Percentiles rank a stretch among this genome's conserved stretches.
phyloP scores from a whole-genome alignment of 1,140 invertebrate genomes.

The Drosophila takahashii region DNA sequence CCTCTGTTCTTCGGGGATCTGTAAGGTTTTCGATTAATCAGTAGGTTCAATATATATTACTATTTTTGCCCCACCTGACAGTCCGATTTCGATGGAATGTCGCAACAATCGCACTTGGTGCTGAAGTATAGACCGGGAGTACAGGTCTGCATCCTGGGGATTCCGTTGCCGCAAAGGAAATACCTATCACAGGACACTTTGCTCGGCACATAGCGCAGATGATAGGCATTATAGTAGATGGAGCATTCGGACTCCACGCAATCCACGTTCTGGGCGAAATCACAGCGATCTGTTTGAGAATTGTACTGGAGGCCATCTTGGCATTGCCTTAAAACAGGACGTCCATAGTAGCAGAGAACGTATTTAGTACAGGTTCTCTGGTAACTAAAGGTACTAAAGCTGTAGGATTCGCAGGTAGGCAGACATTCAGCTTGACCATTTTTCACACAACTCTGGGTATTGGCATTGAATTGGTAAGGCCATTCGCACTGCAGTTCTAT shows the following conservation, averaged over 20 bases:
- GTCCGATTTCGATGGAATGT: constrained; percentile 50
- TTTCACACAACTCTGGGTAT: constrained; percentile 52
- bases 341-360: constrained; percentile 68
- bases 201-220: constrained; percentile 64
- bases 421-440: constrained; percentile 17
- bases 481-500: constrained; percentile 43
- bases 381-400: constrained; percentile 60
- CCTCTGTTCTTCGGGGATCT: constrained; percentile 50
- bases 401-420: constrained; percentile 25
- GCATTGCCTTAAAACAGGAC: constrained; percentile 66
- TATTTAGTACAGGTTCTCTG: constrained; percentile 78
- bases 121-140: constrained; percentile 62
- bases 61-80: constrained; percentile 46
- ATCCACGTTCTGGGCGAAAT: constrained; percentile 73
- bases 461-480: constrained; percentile 50
- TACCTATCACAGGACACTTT: constrained; percentile 69
- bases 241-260: constrained; percentile 76
- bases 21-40: not conserved
- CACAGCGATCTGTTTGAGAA: constrained; percentile 70
- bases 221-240: constrained; percentile 47
- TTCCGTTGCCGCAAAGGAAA: constrained; percentile 66
- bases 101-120: constrained; percentile 66
- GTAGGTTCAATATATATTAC: not conserved
- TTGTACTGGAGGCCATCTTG: constrained; percentile 74
- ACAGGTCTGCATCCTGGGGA: constrained; percentile 42